A percentile compares a stretch with the other conserved stretches of the same genome.
These are phyloP conservation scores for Kryptolebias marmoratus DNA, from an alignment of 2,113 vertebrate genomes.

Conservation along the genomic window DNA sequence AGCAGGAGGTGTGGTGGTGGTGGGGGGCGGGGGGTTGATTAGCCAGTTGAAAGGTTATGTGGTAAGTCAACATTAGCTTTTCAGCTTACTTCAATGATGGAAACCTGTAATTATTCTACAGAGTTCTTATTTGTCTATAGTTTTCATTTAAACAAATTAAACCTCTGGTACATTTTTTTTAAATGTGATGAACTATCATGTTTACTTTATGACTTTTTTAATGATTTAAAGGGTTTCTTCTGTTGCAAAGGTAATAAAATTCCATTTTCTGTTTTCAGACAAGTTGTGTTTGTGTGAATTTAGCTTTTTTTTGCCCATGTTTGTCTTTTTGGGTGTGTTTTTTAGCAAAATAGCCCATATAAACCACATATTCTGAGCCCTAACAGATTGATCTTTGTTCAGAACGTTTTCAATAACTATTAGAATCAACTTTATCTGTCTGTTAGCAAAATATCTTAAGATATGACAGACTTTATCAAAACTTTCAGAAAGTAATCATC, in stretches of 20 bases:
- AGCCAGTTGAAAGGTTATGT: constrained; percentile 78
- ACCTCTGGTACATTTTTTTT: constrained; percentile 16
- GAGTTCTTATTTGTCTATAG: constrained; percentile 41
- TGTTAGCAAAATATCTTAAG: too few relatives aligned
- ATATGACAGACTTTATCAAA: too few relatives aligned
- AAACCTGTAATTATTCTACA: constrained; percentile 72
- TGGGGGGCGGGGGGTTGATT: constrained; percentile 55
- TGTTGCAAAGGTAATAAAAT: background rate
- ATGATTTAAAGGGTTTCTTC: constrained; percentile 31
- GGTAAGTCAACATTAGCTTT: constrained; percentile 80
- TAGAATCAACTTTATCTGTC: too few relatives aligned
- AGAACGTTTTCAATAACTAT: too few relatives aligned
- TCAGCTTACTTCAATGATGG: constrained; percentile 72
- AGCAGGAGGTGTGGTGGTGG: constrained; percentile 29
- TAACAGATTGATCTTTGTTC: too few relatives aligned
- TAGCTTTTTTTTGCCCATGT: background rate
- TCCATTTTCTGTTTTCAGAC: constrained; percentile 14
- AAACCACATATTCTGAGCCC: too few relatives aligned
- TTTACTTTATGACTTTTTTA: background rate
- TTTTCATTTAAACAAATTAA: constrained; percentile 43
- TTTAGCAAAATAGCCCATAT: constrained; percentile 10
- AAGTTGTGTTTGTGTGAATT: constrained; percentile 5
- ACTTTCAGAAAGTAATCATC: too few relatives aligned
- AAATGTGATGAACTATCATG: background rate
- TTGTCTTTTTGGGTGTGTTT: constrained; percentile 30